These are phyloP conservation scores for Phrynocephalus guinanensis DNA, from an alignment of 2,797 vertebrate species.

Conservation along the genomic window DNA sequence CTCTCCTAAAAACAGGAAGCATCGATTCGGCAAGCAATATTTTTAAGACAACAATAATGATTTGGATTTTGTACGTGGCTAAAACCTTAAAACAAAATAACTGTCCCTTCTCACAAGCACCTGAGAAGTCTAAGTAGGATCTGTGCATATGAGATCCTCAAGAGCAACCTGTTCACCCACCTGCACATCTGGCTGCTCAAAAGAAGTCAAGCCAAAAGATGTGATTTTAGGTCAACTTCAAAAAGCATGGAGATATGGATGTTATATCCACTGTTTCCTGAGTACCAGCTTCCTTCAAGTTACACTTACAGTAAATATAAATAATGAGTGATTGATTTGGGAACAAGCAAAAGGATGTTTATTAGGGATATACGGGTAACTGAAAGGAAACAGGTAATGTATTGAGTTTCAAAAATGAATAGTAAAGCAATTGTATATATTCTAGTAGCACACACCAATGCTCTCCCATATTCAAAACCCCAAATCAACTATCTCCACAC, in stretches of 20 bases:
- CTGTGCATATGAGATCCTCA: not conserved
- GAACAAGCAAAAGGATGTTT: too few relatives aligned
- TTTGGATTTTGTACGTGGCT: not conserved
- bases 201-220: not conserved
- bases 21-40: not conserved
- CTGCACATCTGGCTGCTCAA: not conserved
- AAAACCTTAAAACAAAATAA: not conserved
- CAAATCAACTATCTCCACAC: too few relatives aligned
- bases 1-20: constrained; percentile 83
- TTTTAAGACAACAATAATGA: not conserved
- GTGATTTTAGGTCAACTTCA: not conserved
- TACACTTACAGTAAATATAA: too few relatives aligned
- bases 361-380: too few relatives aligned
- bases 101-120: not conserved
- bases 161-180: not conserved
- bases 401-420: too few relatives aligned
- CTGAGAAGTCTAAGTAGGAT: not conserved
- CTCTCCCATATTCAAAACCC: too few relatives aligned
- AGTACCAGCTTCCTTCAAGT: too few relatives aligned
- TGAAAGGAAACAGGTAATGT: too few relatives aligned
- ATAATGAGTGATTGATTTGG: too few relatives aligned
- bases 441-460: too few relatives aligned
- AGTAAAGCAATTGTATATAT: too few relatives aligned
- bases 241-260: not conserved
- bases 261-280: too few relatives aligned